Base-by-base conservation (phyloP, 2,113 vertebrate species). In the Alethe diademata region DNA sequence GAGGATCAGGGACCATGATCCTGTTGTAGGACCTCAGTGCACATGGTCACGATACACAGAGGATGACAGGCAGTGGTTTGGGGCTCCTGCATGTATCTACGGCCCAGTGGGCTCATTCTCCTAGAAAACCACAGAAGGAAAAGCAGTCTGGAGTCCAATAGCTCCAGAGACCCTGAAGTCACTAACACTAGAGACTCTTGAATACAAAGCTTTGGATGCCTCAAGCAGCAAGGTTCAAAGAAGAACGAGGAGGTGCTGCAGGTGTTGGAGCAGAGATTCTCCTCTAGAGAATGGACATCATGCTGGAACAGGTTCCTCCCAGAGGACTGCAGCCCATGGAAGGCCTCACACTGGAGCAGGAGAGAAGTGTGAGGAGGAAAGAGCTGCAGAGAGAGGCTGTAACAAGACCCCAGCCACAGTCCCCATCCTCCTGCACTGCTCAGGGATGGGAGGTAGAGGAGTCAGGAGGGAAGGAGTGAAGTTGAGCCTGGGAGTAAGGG, bases 1-100 rank as follows among this genome's bases (percentile, higher is more conserved):
- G 22, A 83, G 64, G 24, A 53, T 17, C 48, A 72, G 31, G 19
- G 19, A 69, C 24, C 7, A 14, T 6, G 25, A 28, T 28, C 13
- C 19, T 70, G 19, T 25, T 36, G 42, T 33, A 91, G 47, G 29
- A 75, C 10, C 53, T 53, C 31, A 47, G 12, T 19, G 45, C 24
- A 51, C 35, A 14, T 4, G 31, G 54, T 43, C 48, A 64, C 0
- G 0, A 28, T 7, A 33, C 5, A 54, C 3, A 57, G 12, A 78
- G 23, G 33, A 26, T 26, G 60, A 14, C 1, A 0, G 23, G 50
- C 45, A 74, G 61, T 33, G 38, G 8, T 74, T 83, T 24, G 48
- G 38, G 69, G 43, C 6, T 86, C 35, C 40, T 11, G 11, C 26
- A 29, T 18, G 16, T n/a, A 64, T 43, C 38, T 75, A 9, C 14